phyloP scores from a whole-genome alignment of 2,113 vertebrate genomes.

The Neolamprologus modestus region DNA sequence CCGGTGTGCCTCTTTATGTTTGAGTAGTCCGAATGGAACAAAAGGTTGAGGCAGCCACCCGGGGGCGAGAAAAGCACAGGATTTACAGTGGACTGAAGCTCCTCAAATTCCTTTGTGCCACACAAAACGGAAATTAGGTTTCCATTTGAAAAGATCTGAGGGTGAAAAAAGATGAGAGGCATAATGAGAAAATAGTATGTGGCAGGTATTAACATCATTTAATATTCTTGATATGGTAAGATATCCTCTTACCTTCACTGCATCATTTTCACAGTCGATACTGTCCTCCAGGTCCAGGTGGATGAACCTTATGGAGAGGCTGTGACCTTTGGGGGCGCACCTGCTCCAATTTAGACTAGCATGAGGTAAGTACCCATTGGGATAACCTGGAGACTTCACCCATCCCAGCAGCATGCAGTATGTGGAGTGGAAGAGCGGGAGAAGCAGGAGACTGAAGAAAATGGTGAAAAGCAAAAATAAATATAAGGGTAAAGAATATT shows the following conservation, averaged over 20 bases:
- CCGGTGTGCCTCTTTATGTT: slow-evolving; percentile 81
- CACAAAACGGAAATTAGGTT: slow-evolving; percentile 68
- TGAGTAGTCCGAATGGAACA: slow-evolving; percentile 85
- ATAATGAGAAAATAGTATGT: neutral
- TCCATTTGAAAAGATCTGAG: slow-evolving; percentile 72
- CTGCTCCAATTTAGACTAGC: slow-evolving; percentile 75
- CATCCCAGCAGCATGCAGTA: slow-evolving; percentile 68
- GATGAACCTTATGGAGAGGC: slow-evolving; percentile 77
- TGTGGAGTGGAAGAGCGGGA: slow-evolving; percentile 4
- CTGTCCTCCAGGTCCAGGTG: slow-evolving; percentile 88
- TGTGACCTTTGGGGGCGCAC: slow-evolving; percentile 77
- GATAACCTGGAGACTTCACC: slow-evolving; percentile 87
- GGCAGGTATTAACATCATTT: neutral
- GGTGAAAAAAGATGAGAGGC: neutral
- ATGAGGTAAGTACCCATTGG: slow-evolving; percentile 78
- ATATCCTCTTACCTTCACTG: slow-evolving; percentile 62
- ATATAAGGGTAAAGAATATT: neutral
- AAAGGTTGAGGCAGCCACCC: slow-evolving; percentile 71
- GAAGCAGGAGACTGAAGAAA: slow-evolving; percentile 24
- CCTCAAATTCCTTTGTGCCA: slow-evolving; percentile 64
- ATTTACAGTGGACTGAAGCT: slow-evolving; percentile 61
- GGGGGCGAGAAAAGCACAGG: slow-evolving; percentile 67
- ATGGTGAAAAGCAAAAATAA: neutral
- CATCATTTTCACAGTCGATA: slow-evolving; percentile 80
- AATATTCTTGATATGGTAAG: neutral